Percentiles rank a stretch among this genome's conserved stretches.
Evolutionary conservation across 30 jellyfish, hydroid and myxozoan species (phyloP).

Genomic region (Aurelia aurita): DNA sequence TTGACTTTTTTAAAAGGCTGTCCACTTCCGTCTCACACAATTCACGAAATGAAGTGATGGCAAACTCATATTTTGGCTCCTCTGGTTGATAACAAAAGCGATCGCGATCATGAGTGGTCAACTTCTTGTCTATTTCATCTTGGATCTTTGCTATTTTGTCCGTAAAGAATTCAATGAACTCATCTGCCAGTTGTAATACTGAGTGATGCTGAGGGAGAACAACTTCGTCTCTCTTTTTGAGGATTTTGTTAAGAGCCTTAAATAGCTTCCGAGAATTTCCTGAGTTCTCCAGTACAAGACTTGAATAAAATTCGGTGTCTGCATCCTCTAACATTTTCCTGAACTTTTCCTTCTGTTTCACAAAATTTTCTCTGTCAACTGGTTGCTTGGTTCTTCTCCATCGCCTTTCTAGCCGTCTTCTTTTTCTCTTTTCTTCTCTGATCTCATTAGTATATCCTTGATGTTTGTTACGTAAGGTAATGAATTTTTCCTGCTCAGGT

Average conservation of each 20-base stretch:
- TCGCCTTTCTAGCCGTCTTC: conserved; percentile 59
- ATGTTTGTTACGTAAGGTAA: no score
- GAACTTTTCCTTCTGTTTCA: conserved; percentile 51
- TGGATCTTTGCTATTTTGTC: conserved; percentile 64
- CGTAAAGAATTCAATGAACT: conserved; percentile 69
- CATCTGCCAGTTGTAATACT: conserved; percentile 9
- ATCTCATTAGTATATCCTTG: no score
- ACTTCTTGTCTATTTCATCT: conserved; percentile 39
- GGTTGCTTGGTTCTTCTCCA: conserved; percentile 58
- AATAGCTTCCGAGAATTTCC: conserved; percentile 24
- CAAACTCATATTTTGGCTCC: conserved; percentile 43
- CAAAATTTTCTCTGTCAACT: conserved; percentile 55
- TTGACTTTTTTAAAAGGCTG: conserved; percentile 43
- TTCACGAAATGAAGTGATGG: conserved; percentile 59
- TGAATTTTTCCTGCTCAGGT: no score
- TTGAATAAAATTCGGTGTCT: conserved; percentile 57
- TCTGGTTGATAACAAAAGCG: conserved; percentile 47
- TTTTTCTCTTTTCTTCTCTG: conserved; percentile 33
- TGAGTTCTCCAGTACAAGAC: conserved; percentile 61
- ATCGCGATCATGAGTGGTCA: conserved; percentile 61
- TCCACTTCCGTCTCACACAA: conserved; percentile 67
- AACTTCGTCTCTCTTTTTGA: no score
- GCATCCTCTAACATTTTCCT: conserved; percentile 46
- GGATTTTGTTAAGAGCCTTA: no score
- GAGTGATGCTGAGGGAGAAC: background rate